These are phyloP conservation scores for Coracias cyanogaster DNA, from an alignment of 2,797 vertebrate species.

Conservation along the genomic window DNA sequence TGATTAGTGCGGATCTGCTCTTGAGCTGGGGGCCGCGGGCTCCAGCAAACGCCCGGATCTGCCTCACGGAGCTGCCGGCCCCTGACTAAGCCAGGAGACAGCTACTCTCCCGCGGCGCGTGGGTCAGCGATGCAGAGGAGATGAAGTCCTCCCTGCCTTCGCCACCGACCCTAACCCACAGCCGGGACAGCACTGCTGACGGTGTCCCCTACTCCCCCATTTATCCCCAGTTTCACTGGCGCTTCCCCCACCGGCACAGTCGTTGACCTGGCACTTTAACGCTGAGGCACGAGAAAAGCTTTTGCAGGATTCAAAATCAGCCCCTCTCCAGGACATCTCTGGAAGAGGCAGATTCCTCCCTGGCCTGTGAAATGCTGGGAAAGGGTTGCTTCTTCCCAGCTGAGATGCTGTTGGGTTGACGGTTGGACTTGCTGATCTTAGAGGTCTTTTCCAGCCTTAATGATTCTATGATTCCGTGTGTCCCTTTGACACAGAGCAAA, in stretches of 20 bases:
- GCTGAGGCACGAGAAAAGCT: background rate
- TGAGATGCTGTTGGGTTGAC: no score
- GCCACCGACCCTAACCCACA: fast-evolving
- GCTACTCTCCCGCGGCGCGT: background rate
- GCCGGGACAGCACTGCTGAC: background rate
- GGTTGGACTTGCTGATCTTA: no score
- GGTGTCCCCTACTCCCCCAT: background rate
- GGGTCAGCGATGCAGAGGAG: fast-evolving
- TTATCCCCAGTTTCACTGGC: background rate
- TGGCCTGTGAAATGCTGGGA: background rate
- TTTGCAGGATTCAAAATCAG: fast-evolving
- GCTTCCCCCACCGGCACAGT: background rate
- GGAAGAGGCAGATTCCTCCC: background rate
- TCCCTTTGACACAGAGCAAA: background rate
- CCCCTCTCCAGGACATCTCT: background rate
- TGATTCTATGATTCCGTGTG: no score
- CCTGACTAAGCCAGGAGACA: background rate
- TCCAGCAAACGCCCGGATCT: background rate
- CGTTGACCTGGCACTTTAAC: background rate
- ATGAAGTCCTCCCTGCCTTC: background rate
- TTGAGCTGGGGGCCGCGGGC: background rate
- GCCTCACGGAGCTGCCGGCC: background rate
- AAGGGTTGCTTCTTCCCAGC: no score
- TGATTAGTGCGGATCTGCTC: background rate
- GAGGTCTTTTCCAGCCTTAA: no score